Conservation (phyloP, 1,140 invertebrate genomes). For the Monomorium pharaonis region DNA sequence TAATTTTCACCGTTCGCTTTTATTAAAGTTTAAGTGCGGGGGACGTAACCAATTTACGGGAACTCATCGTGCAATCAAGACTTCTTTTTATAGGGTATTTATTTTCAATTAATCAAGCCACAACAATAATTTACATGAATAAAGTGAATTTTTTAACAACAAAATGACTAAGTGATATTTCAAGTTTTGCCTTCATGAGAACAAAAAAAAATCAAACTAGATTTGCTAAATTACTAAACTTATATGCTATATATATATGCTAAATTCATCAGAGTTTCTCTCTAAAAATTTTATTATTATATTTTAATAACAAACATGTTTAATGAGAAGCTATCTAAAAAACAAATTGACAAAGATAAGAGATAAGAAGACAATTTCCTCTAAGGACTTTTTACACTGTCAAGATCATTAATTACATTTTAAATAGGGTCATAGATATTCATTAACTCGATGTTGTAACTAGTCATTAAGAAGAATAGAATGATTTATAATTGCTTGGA, state of each 20-base stretch:
- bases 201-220: background rate
- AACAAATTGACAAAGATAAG: slow-evolving; percentile 12
- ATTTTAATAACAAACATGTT: slow-evolving; percentile 19
- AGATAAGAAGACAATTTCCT: slow-evolving; percentile 46
- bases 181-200: background rate
- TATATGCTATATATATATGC: background rate
- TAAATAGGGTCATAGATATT: slow-evolving; percentile 58
- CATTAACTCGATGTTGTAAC: slow-evolving; percentile 56
- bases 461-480: slow-evolving; percentile 54
- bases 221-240: background rate
- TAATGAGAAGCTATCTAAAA: background rate
- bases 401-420: slow-evolving; percentile 53
- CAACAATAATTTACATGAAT: background rate
- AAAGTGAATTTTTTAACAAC: background rate
- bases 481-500: slow-evolving; percentile 34
- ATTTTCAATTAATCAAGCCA: background rate
- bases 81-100: background rate
- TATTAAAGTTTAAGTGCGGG: slow-evolving; percentile 43
- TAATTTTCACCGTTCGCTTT: slow-evolving; percentile 52
- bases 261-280: background rate
- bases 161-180: background rate
- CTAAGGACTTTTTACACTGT: background rate
- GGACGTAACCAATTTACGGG: slow-evolving; percentile 23
- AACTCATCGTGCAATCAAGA: background rate
- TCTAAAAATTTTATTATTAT: background rate